Percentiles rank a stretch among this genome's conserved stretches.
These are phyloP conservation scores for Acheta domesticus DNA, from an alignment of 2,888 invertebrate genomes.

Conservation along the genomic window DNA sequence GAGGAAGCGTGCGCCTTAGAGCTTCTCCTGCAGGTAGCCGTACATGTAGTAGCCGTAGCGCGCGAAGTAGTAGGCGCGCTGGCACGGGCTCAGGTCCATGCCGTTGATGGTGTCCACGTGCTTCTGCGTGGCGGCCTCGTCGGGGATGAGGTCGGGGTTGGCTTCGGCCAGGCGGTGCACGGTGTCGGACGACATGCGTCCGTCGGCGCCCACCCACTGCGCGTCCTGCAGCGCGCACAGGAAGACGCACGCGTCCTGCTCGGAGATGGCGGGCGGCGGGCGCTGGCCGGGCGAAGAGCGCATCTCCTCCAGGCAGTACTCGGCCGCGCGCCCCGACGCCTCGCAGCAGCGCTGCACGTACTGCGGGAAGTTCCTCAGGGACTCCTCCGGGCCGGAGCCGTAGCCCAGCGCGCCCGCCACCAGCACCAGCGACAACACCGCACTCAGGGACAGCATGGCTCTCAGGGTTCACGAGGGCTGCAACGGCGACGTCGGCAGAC, in stretches of 20 bases:
- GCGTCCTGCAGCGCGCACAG: constrained; percentile 8
- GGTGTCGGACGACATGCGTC: not conserved
- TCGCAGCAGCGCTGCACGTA: no score
- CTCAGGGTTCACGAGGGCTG: no score
- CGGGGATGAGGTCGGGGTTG: not conserved
- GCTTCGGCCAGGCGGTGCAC: not conserved
- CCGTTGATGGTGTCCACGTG: not conserved
- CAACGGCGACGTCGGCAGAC: no score
- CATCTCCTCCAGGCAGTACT: not conserved
- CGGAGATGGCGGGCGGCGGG: not conserved
- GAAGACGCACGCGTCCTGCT: constrained; percentile 1
- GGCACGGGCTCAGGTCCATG: not conserved
- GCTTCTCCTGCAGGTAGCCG: not conserved
- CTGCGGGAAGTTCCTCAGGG: no score
- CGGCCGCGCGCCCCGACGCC: no score
- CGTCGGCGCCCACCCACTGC: not conserved
- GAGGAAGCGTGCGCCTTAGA: not conserved
- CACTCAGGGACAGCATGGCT: no score
- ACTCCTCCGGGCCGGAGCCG: no score
- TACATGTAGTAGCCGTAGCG: not conserved
- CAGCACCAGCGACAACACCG: no score
- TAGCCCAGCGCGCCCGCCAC: no score
- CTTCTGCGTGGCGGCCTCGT: not conserved
- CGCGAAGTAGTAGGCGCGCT: not conserved
- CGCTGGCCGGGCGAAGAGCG: not conserved